Conservation (phyloP, 2,888 invertebrate species). For the Zygaena filipendulae region DNA sequence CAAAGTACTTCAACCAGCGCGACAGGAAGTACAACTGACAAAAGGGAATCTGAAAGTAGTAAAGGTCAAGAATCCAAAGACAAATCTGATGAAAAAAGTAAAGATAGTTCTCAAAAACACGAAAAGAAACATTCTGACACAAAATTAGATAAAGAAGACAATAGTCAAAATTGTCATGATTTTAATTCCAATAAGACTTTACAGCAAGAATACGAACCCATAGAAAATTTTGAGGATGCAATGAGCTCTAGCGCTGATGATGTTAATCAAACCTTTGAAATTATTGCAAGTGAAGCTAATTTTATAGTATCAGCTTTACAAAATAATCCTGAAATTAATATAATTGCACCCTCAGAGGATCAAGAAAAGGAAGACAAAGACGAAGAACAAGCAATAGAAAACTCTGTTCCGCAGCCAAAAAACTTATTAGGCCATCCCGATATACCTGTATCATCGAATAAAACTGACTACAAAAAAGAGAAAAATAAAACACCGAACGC, state of each 20-base stretch:
- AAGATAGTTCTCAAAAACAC: conserved; percentile 29
- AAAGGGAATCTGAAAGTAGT: conserved; percentile 21
- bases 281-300: conserved; percentile 38
- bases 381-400: conserved; percentile 25
- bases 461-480: conserved; percentile 58
- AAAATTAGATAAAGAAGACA: conserved; percentile 6
- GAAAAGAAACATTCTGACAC: too few species aligned
- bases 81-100: conserved; percentile 30
- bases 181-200: conserved; percentile 11
- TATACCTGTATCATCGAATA: conserved; percentile 67
- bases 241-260: conserved; percentile 51
- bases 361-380: conserved; percentile 21
- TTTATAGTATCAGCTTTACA: conserved; percentile 13
- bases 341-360: conserved; percentile 38
- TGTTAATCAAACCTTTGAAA: conserved; percentile 51
- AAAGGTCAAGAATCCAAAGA: conserved; percentile 25
- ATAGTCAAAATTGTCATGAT: conserved; percentile 7
- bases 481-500: conserved; percentile 54
- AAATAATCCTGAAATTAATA: conserved; percentile 40
- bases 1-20: conserved; percentile 12
- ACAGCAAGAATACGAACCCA: conserved; percentile 27
- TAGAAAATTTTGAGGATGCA: conserved; percentile 57
- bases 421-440: conserved; percentile 64
- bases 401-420: conserved; percentile 58
- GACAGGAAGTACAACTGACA: conserved; percentile 14